Base-by-base conservation (phyloP, 2,888 invertebrate species). In the Tinea semifulvella region DNA sequence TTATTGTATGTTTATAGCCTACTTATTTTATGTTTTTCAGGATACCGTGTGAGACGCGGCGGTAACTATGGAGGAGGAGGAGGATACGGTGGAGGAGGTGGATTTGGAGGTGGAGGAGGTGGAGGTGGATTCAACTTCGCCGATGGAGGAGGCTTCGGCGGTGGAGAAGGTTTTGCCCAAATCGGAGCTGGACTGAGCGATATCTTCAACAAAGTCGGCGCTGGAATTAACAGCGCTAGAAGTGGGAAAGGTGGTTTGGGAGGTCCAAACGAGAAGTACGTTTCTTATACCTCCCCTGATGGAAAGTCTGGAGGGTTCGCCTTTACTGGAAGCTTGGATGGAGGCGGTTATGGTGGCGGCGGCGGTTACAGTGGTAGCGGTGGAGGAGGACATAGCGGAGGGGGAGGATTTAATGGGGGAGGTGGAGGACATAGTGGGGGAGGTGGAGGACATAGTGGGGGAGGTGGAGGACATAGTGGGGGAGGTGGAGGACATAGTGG, bases 221-320 rank as follows among this genome's bases (percentile, higher is more conserved):
- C 20, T 18, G 17, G 8, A 46, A 16, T n/a, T 17, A 17, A n/a
- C 8, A 35, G 43, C 20, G 26, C 25, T 18, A 45, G 47, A 13
- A 43, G 46, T 36, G 49, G 48, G 36, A 25, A 46, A 19, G 49
- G 42, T 2, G 38, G 44, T 3, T 26, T 22, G 13, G 57, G 62
- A 2, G 60, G 56, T 17, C 55, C 50, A 38, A 57, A 58, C 28
- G 63, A 62, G 45, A 73, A 74, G 56, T 59, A 64, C 1, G 59
- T 77, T 17, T 68, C 65, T 48, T 67, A 71, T 0, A 66, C 71
- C 49, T 72, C 75, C 14, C 65, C 70, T 19, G 76, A 77, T 46
- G 76, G 75, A 46, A 77, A 71, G 49, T 79, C 79, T 44, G 75
- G 75, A 45, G 79, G 76, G 1, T 76, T 70, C 46, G 76, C 74